Evolutionary conservation across 2,113 vertebrate genomes (phyloP).

Genomic region (Pedionomus torquatus): DNA sequence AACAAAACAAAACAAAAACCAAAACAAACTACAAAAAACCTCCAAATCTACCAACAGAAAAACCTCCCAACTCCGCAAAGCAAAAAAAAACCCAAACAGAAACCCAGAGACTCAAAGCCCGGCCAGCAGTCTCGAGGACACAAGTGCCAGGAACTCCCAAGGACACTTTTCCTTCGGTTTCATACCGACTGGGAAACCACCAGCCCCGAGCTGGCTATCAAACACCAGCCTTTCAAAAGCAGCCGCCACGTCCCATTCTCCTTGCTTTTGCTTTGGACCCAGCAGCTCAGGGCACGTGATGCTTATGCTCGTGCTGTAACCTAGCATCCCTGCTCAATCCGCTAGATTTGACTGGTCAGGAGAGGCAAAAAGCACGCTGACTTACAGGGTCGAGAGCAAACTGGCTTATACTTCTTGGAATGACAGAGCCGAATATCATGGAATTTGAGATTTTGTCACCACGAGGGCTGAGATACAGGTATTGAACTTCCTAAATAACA

Average conservation of each 20-base stretch:
- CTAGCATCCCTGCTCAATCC: not conserved
- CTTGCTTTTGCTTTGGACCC: not conserved
- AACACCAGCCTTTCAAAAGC: not conserved
- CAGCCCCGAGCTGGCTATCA: not conserved
- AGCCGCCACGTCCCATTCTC: not conserved
- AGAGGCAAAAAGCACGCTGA: not conserved
- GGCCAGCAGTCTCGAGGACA: not conserved
- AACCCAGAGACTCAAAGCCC: not conserved
- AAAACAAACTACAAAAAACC: too few relatives aligned
- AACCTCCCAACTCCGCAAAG: fast-evolving
- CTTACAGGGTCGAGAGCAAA: not conserved
- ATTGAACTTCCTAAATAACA: not conserved
- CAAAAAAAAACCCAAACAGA: not conserved
- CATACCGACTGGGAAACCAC: not conserved
- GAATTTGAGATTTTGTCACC: not conserved
- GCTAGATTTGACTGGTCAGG: not conserved
- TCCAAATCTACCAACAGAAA: not conserved
- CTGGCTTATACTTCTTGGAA: not conserved
- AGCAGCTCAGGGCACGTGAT: not conserved
- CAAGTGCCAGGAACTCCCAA: not conserved
- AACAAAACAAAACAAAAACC: too few relatives aligned
- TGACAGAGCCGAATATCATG: fast-evolving
- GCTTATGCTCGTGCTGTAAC: not conserved
- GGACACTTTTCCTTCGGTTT: not conserved
- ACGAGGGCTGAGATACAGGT: not conserved